These are phyloP conservation scores for Seladonia tumulorum DNA, from an alignment of 2,888 invertebrate species.

Conservation along the genomic window DNA sequence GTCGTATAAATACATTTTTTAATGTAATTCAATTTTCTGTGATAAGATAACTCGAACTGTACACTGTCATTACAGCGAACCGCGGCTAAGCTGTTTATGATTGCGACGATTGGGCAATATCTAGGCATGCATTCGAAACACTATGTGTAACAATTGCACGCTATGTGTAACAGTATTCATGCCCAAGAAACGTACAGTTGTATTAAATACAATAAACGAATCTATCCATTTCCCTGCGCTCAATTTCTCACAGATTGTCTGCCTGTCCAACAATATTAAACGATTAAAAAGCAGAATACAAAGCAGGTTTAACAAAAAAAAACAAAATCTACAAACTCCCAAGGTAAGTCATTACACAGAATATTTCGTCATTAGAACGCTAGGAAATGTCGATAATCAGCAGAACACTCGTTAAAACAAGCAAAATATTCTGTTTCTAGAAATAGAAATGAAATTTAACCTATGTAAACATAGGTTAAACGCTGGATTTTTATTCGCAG, in stretches of 20 bases:
- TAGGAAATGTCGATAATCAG: background rate
- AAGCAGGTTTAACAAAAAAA: too few relatives aligned
- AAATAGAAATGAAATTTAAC: background rate
- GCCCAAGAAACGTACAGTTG: background rate
- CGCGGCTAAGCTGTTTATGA: background rate
- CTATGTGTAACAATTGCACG: background rate
- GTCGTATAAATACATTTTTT: background rate
- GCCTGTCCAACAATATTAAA: too few relatives aligned
- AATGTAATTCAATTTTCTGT: background rate
- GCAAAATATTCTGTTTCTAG: background rate
- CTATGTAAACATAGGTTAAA: background rate
- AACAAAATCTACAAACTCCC: too few relatives aligned
- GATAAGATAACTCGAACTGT: background rate
- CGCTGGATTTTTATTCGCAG: background rate
- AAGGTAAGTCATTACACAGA: background rate
- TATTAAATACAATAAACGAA: background rate
- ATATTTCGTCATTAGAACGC: background rate
- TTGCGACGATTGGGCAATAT: background rate
- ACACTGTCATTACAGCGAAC: background rate
- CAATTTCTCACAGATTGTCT: background rate
- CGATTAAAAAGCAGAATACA: background rate
- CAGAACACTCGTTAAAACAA: background rate
- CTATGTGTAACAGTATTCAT: constrained; percentile 3
- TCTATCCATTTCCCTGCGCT: background rate
- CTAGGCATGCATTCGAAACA: background rate